These are phyloP conservation scores for Oncorhynchus tshawytscha DNA, from an alignment of 2,113 vertebrate species.

Conservation along the genomic window DNA sequence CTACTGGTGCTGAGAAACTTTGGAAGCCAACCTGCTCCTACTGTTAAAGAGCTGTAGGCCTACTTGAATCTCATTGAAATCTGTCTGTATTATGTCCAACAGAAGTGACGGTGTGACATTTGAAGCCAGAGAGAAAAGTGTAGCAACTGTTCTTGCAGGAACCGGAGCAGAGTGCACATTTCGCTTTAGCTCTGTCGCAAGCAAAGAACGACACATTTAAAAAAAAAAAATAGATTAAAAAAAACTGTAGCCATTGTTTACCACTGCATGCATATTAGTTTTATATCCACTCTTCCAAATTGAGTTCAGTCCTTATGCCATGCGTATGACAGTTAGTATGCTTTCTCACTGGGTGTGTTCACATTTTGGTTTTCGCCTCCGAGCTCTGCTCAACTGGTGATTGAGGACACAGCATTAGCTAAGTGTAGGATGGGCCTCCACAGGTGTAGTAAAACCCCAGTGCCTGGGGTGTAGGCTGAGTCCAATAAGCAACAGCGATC, in stretches of 20 bases:
- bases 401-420: conserved; percentile 34
- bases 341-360: background rate
- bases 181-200: conserved; percentile 16
- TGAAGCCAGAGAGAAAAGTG: conserved; percentile 12
- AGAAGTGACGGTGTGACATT: conserved; percentile 40
- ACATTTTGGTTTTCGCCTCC: conserved; percentile 1
- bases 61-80: background rate
- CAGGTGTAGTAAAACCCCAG: background rate
- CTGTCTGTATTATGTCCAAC: conserved; percentile 12
- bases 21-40: background rate
- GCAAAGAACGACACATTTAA: background rate
- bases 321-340: conserved; percentile 45
- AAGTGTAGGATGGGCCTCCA: conserved; percentile 8
- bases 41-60: background rate
- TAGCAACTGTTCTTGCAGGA: conserved; percentile 45
- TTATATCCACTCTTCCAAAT: background rate
- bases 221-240: background rate
- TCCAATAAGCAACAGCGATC: conserved; percentile 5
- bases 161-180: conserved; percentile 38
- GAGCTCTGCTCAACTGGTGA: conserved; percentile 49
- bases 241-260: background rate
- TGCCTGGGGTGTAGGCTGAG: background rate
- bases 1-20: conserved; percentile 33
- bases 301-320: conserved; percentile 4
- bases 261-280: background rate